Base-by-base conservation (phyloP, 2,888 invertebrate species). In the Agrotis ipsilon region DNA sequence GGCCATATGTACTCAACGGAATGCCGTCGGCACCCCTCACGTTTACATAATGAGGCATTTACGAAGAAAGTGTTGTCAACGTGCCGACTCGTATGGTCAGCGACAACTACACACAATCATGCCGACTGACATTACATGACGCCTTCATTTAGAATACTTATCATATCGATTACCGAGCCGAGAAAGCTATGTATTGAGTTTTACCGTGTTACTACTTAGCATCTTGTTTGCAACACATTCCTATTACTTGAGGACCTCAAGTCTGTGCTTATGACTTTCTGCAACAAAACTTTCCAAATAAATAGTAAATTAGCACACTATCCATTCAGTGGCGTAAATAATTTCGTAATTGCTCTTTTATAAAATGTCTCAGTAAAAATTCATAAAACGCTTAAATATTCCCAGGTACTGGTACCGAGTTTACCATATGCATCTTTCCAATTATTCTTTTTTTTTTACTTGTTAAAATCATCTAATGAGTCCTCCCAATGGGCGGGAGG, bases 31-130 rank as follows among this genome's bases (percentile, higher is more conserved):
- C 66, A 66, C 55, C 75, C 75, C 65, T 68, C 59, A 27, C 59
- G 61, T 74, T 83, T 83, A 84, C 68, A 73, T 75, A 83, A 84
- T 75, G 65, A 70, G 69, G 65, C 68, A 80, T 75, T 80, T 80
- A 74, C 64, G 75, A 83, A 75, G 84, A 83, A 83, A 84, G 77
- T 68, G 69, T 49, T 60, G 68, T 61, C 76, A 79, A 81, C 70
- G 54, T 59, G 67, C 57, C 60, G 61, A 65, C 75, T 59, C 19
- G 54, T 69, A 61, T 59, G 54, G 74, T 58, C 57, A 60, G 54
- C 64, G 67, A 21, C 66, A 27, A 13, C 64, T 58, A 19, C 69
- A 57, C 48, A 27, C 64, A n/a, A n/a, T n/a, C n/a, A 52, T 55
- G 32, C 55, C 27, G 16, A 55, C 69, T 48, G 54, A n/a, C 59